These are phyloP conservation scores for Manacus vitellinus DNA, from an alignment of 2,113 vertebrate species.

Conservation along the genomic window DNA sequence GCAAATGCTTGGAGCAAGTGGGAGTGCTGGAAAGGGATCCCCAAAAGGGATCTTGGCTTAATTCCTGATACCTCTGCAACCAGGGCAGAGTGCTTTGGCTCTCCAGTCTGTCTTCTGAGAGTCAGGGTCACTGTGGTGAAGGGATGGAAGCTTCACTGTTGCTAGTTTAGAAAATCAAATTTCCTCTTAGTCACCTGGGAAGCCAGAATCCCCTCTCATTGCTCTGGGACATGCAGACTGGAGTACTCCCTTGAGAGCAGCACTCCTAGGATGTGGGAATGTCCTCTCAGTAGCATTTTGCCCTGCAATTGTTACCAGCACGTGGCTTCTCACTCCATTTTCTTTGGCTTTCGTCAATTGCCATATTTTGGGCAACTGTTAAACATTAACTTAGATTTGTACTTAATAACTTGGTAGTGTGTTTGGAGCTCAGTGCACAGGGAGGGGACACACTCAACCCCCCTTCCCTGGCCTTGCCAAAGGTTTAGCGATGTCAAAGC, in stretches of 20 bases:
- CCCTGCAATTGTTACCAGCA: accelerated
- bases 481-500: not conserved
- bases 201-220: not conserved
- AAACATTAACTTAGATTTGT: slow-evolving; percentile 42
- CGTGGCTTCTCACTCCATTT: not conserved
- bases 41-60: not conserved
- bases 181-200: accelerated
- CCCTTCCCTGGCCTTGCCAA: not conserved
- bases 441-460: not conserved
- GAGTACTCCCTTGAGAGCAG: not conserved
- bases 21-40: not conserved
- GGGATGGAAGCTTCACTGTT: not conserved
- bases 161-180: not conserved
- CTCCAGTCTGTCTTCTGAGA: not conserved
- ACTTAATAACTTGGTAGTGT: not conserved
- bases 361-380: not conserved
- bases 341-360: not conserved
- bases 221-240: not conserved
- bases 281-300: not conserved
- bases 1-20: not conserved
- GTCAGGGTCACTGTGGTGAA: not conserved
- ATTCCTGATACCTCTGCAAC: not conserved
- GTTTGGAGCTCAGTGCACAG: not conserved
- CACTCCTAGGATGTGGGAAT: not conserved
- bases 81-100: not conserved